Percentiles rank a stretch among this genome's conserved stretches.
Evolutionary conservation across 1,140 invertebrate species (phyloP).

Genomic region (Melitaea cinxia): DNA sequence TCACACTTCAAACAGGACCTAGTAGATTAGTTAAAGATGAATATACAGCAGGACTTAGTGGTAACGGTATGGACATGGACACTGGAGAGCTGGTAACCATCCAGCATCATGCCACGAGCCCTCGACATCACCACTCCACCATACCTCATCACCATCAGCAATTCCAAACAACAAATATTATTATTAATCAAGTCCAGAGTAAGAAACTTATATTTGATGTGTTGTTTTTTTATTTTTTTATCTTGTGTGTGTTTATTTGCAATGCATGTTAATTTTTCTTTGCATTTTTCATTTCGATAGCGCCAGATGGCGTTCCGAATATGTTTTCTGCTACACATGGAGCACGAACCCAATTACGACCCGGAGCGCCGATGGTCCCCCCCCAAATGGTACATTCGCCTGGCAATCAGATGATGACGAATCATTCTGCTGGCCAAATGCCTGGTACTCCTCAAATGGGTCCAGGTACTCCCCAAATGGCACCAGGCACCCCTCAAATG

Average conservation of each 20-base stretch:
- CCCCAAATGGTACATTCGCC: conserved; percentile 61
- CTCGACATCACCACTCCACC: conserved; percentile 71
- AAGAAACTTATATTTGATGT: conserved; percentile 37
- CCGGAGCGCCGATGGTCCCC: conserved; percentile 52
- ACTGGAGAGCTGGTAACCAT: conserved; percentile 88
- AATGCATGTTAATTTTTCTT: conserved; percentile 71
- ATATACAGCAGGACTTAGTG: conserved; percentile 88
- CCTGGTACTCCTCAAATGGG: conserved; percentile 53
- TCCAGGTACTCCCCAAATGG: conserved; percentile 52
- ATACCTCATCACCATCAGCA: conserved; percentile 75
- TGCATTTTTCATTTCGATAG: conserved; percentile 67
- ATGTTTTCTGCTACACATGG: conserved; percentile 73
- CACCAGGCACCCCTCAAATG: conserved; percentile 55
- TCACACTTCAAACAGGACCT: conserved; percentile 90
- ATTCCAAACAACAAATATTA: conserved; percentile 72
- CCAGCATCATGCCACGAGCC: conserved; percentile 90
- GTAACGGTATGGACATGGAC: conserved; percentile 89
- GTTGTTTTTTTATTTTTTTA: conserved; percentile 40
- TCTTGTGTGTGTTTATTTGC: conserved; percentile 55
- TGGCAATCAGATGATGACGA: conserved; percentile 57
- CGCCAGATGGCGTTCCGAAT: conserved; percentile 75
- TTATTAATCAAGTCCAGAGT: conserved; percentile 77
- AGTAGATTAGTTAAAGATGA: conserved; percentile 90
- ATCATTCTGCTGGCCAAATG: conserved; percentile 49
- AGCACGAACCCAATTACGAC: conserved; percentile 58